Evolutionary conservation across 92 coral and sea anemone genomes (phyloP), one percentile per base, ranked within the genome.

Genomic region (Muricea muricata): DNA sequence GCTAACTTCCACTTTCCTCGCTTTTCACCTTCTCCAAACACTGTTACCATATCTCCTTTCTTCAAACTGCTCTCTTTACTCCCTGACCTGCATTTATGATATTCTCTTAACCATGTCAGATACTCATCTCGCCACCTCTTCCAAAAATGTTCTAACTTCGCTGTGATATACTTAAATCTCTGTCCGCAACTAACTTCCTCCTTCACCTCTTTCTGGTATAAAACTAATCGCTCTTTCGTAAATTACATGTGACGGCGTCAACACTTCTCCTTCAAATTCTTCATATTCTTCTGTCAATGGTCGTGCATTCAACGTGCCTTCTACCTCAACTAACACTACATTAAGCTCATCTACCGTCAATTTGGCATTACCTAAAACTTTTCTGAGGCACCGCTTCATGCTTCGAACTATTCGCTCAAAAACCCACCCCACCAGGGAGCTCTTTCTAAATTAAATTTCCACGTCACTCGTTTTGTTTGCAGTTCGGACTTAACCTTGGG

Each of bases 1-100:
- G 73, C 73, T 30, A 66, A 28, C 25, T 66, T 66, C 73, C 73
- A 66, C 30, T 7, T 29, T 4, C 73, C 42, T 66, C 73, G 39
- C 24, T 66, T 66, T 9, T 4, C 41, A 0, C 41, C 41, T 11
- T 66, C 73, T 33, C 41, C 73, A 6, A 30, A 29, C 24, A 66
- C 73, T 28, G 73, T 66, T 20, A 66, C 73, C 9, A 66, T 11
- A 0, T 66, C 73, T 29, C 73, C 73, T 15, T 28, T 35, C 39
- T 30, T 65, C 3, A 65, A 39, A 1, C 10, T 4, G 1, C 23
- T 26, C 9, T 0, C 2, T 6, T 6, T 18, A 65, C n/a, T 26
- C 14, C 34, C 73, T 0, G 0, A 4, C 40, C 31, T 65, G n/a
- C 73, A 25, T 26, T 25, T 9, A 65, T 65, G 73, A 14, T 4